Base-by-base conservation (phyloP, 2,888 invertebrate genomes). In the Amphipyra tragopoginis region DNA sequence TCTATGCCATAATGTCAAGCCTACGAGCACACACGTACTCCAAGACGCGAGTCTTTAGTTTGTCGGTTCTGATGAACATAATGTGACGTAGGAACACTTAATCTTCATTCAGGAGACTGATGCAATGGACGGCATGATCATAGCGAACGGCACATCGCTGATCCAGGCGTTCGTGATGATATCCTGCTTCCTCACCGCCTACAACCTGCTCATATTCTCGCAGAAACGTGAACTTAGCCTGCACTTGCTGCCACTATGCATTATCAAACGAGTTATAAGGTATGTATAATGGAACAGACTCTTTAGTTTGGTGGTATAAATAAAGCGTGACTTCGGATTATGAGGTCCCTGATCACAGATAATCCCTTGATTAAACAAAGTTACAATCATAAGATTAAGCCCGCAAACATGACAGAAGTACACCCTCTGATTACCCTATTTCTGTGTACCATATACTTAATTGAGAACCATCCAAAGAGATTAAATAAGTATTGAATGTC, bases 211-310 rank as follows among this genome's bases (percentile, higher is more conserved):
- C 6, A 57, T 75, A 14, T 59, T 38, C 36, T 75, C 75, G 0
- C 47, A 73, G 36, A 69, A 61, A 39, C 60, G 53, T 0, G 39
- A 63, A 8, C 48, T 75, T 0, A 38, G 53, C 10, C 26, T 73
- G 9, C 43, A 52, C 8, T 15, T 77, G 53, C 45, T 75, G 13
- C 75, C 75, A 2, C 11, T 65, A 8, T 75, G 63, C 29, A 57
- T 75, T 6, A 45, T 73, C 0, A 73, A 73, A 49, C 50, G 75
- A 34, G 33, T 61, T 36, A 34, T 69, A 61, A 73, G 75, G 75
- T 75, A 26, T 10, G 57, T 14, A 40, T 39, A 21, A 29, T 5
- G 11, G 7, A 6, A 47, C 9, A 1, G 6, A 1, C 5, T 13
- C 33, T 40, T 21, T 21, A 21, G 21, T 21, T 3, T 21, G 21